A percentile compares a stretch with the other conserved stretches of the same genome.
These are phyloP conservation scores for Phytoseiulus persimilis DNA, from an alignment of 2,888 invertebrate species.

Conservation along the genomic window DNA sequence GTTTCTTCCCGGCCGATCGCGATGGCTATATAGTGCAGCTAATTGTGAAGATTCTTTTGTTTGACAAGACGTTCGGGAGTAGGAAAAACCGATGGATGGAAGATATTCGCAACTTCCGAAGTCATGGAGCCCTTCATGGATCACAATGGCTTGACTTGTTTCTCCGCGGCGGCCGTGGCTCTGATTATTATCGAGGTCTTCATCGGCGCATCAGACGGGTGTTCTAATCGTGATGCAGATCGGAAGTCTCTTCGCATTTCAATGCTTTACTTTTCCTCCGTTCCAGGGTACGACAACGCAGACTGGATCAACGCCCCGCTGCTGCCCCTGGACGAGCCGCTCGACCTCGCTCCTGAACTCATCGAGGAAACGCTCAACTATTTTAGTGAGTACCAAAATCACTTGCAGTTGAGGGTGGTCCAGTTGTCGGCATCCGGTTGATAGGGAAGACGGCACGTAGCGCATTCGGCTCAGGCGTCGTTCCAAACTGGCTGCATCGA, in stretches of 20 bases:
- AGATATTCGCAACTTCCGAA: neutral
- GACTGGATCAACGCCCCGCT: slow-evolving; percentile 89
- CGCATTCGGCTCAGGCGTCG: neutral
- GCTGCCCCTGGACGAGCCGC: slow-evolving; percentile 58
- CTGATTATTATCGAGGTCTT: neutral
- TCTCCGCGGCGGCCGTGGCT: neutral
- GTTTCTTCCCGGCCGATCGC: neutral
- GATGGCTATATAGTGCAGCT: neutral
- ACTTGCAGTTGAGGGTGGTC: neutral
- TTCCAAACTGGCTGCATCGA: neutral
- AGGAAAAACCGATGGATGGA: neutral
- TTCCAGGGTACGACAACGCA: slow-evolving; percentile 75
- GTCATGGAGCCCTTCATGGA: neutral
- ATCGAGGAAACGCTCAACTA: slow-evolving; percentile 92
- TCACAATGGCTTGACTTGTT: neutral
- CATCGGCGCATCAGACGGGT: neutral
- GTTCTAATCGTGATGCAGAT: neutral
- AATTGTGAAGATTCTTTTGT: neutral
- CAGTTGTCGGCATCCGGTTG: neutral
- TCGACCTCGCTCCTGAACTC: slow-evolving; percentile 78
- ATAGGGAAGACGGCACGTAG: no score
- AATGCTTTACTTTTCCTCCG: slow-evolving; percentile 37
- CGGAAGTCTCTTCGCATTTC: neutral
- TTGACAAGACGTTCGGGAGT: neutral
- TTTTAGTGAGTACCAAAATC: slow-evolving; percentile 71